These are phyloP conservation scores for Mylabris phalerata DNA, from an alignment of 1,140 invertebrate genomes.

Conservation along the genomic window DNA sequence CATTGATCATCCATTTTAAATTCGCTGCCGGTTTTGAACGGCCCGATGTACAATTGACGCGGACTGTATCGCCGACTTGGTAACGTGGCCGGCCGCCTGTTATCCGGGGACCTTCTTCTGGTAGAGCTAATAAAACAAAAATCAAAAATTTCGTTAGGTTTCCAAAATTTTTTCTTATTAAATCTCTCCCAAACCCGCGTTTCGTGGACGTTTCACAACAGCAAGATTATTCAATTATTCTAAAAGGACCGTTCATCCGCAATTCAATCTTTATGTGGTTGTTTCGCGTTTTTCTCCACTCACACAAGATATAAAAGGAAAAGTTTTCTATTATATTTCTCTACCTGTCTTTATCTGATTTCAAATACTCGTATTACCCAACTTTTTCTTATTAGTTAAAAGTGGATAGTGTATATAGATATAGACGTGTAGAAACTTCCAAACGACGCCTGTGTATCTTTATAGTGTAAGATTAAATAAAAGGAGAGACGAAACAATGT, in stretches of 20 bases:
- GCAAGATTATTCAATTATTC: constrained; percentile 29
- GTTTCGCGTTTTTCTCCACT: constrained; percentile 15
- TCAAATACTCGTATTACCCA: constrained; percentile 8
- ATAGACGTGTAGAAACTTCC: constrained; percentile 15
- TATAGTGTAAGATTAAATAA: constrained; percentile 20
- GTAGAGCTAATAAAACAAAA: constrained; percentile 56
- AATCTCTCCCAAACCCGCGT: no score
- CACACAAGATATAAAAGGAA: no score
- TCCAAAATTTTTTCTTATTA: no score
- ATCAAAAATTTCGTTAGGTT: not conserved
- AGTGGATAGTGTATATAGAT: constrained; percentile 9
- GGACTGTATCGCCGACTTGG: constrained; percentile 71
- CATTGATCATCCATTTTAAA: constrained; percentile 83
- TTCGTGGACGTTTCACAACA: not conserved
- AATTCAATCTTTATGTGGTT: constrained; percentile 25
- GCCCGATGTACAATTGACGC: constrained; percentile 77
- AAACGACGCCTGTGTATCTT: constrained; percentile 14
- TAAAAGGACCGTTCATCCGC: constrained; percentile 22
- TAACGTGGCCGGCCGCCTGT: constrained; percentile 70
- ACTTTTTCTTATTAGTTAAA: constrained; percentile 21
- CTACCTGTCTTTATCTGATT: constrained; percentile 2
- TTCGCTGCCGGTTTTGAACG: constrained; percentile 75
- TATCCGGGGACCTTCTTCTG: constrained; percentile 75
- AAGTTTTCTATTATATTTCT: constrained; percentile 12
- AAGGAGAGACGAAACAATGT: constrained; percentile 17